Conservation (phyloP, 2,797 vertebrate species). For the Simalia tracyae region DNA sequence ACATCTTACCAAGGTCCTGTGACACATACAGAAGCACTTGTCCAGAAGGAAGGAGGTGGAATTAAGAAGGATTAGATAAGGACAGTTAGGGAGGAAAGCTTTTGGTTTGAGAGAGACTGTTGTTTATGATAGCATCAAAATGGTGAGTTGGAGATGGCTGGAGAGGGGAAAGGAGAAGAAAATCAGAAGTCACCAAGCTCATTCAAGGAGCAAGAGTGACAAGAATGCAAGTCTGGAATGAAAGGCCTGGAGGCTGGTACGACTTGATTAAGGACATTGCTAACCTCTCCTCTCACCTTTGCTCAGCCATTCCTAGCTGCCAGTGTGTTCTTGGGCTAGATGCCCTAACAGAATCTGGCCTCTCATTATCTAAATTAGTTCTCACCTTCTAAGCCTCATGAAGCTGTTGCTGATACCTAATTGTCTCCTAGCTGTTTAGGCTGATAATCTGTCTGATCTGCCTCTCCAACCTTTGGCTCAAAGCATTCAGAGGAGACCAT, state of each 20-base stretch:
- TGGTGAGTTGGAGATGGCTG: neutral
- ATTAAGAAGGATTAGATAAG: neutral
- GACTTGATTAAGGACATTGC: neutral
- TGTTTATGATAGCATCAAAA: neutral
- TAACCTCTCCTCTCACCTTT: neutral
- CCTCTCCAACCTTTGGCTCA: neutral
- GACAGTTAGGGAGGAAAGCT: neutral
- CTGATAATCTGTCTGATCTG: neutral
- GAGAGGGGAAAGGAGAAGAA: neutral
- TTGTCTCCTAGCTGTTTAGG: neutral
- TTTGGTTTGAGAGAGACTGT: neutral
- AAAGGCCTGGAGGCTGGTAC: neutral
- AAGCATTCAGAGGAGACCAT: neutral
- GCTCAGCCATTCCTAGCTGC: neutral
- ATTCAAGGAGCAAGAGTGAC: neutral
- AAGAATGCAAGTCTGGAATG: neutral
- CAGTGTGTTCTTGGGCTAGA: neutral
- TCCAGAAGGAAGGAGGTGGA: neutral
- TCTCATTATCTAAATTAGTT: neutral
- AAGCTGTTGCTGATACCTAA: neutral
- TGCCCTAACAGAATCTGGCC: neutral
- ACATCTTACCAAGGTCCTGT: neutral
- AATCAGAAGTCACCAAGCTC: neutral
- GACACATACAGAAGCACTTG: neutral
- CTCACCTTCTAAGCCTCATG: neutral